These are phyloP conservation scores for Micrasema minimum DNA, from an alignment of 1,140 invertebrate species.

Conservation along the genomic window DNA sequence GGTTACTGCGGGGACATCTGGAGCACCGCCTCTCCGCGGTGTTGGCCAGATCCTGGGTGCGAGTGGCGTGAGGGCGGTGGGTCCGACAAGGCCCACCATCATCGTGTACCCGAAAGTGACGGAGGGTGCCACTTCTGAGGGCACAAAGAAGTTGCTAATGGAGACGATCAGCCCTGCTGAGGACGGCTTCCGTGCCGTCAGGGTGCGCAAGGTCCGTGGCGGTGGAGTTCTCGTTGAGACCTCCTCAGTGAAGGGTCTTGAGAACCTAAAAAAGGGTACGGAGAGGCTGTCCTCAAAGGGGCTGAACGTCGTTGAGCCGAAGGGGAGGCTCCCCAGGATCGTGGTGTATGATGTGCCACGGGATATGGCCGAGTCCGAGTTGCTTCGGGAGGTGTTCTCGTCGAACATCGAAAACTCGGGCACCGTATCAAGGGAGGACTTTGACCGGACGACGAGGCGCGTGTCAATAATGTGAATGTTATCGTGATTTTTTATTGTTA, in stretches of 20 bases:
- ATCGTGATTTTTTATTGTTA: too few species aligned
- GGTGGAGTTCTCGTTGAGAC: background rate
- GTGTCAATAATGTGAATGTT: too few species aligned
- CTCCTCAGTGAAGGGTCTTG: background rate
- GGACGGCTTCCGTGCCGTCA: conserved; percentile 63
- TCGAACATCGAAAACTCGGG: background rate
- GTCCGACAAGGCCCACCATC: conserved; percentile 71
- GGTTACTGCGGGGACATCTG: too few species aligned
- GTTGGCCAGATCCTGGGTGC: too few species aligned
- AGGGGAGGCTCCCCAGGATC: background rate
- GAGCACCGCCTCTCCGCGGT: too few species aligned
- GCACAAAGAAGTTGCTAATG: background rate
- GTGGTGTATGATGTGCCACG: background rate
- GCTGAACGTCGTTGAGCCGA: background rate
- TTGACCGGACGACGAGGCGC: background rate
- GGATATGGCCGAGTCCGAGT: background rate
- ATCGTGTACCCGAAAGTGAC: background rate
- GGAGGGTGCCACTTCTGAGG: background rate
- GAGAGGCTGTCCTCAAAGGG: background rate
- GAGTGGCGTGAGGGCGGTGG: background rate
- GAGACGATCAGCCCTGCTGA: background rate
- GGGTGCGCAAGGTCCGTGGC: conserved; percentile 49
- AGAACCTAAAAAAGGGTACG: background rate
- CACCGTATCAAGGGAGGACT: background rate
- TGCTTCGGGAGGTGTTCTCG: background rate